Evolutionary conservation across 2,797 vertebrate species (phyloP).

Genomic region (Parauchenoglanis punctatus): DNA sequence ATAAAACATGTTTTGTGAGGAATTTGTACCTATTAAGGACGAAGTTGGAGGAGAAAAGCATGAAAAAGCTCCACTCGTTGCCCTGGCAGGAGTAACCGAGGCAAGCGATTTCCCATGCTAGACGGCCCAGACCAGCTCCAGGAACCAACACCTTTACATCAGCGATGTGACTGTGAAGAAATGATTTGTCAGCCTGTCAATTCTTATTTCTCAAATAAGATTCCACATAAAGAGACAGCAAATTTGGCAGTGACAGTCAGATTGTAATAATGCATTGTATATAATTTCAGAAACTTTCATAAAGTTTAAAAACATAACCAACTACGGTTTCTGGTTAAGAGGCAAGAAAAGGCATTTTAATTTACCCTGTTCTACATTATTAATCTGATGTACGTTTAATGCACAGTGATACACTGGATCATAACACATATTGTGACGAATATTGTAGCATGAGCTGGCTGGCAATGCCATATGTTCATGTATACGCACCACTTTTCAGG

Average conservation of each 20-base stretch:
- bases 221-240: neutral
- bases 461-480: neutral
- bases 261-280: no score
- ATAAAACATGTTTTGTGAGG: neutral
- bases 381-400: neutral
- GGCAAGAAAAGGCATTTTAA: no score
- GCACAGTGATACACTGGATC: neutral
- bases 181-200: neutral
- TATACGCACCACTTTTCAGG: constrained; percentile 85
- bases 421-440: neutral
- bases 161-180: constrained; percentile 85
- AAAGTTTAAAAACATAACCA: no score
- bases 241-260: no score
- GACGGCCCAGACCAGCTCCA: constrained; percentile 94
- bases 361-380: neutral
- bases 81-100: constrained; percentile 96
- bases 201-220: neutral
- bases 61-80: constrained; percentile 99
- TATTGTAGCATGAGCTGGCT: neutral
- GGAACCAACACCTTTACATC: constrained; percentile 95
- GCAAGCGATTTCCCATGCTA: constrained; percentile 96
- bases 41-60: constrained; percentile 99
- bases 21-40: constrained; percentile 92
- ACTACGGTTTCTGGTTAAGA: neutral
- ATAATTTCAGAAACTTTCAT: no score